These are phyloP conservation scores for Callosobruchus maculatus DNA, from an alignment of 2,888 invertebrate genomes.

Conservation along the genomic window DNA sequence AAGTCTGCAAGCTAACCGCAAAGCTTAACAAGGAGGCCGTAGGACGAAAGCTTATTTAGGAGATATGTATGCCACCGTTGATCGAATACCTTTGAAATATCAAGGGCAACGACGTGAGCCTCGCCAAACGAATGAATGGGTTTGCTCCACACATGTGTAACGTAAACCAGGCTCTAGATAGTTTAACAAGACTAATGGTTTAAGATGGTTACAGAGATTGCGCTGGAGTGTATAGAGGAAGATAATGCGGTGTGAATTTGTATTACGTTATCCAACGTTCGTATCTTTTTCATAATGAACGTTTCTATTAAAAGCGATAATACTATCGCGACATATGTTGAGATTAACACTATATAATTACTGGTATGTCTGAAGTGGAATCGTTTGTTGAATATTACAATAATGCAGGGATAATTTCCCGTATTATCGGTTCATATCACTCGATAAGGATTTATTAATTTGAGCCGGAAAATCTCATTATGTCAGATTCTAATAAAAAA, in stretches of 20 bases:
- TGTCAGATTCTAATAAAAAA: not conserved
- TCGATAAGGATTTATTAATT: not conserved
- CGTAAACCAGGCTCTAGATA: too few relatives aligned
- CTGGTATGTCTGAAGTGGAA: conserved; percentile 18
- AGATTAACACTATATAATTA: conserved; percentile 27
- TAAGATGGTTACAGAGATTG: not conserved
- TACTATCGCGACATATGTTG: conserved; percentile 34
- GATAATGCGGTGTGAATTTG: conserved; percentile 21
- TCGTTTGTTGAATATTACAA: conserved; percentile 13
- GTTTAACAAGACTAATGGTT: too few relatives aligned
- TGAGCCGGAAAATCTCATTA: not conserved
- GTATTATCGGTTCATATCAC: not conserved
- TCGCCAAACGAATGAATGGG: too few relatives aligned
- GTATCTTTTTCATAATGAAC: conserved; percentile 18
- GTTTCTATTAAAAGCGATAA: conserved; percentile 27
- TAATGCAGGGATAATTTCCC: conserved; percentile 1
- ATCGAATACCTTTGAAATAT: too few relatives aligned
- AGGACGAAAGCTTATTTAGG: too few relatives aligned
- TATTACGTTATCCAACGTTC: conserved; percentile 24
- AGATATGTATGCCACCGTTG: too few relatives aligned
- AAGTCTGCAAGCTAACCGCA: too few relatives aligned
- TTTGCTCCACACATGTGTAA: too few relatives aligned
- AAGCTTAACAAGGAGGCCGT: too few relatives aligned
- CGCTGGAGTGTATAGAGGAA: not conserved
- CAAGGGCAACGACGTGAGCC: too few relatives aligned